Evolutionary conservation across 2,797 vertebrate species (phyloP).

Genomic region (Alcedo atthis): DNA sequence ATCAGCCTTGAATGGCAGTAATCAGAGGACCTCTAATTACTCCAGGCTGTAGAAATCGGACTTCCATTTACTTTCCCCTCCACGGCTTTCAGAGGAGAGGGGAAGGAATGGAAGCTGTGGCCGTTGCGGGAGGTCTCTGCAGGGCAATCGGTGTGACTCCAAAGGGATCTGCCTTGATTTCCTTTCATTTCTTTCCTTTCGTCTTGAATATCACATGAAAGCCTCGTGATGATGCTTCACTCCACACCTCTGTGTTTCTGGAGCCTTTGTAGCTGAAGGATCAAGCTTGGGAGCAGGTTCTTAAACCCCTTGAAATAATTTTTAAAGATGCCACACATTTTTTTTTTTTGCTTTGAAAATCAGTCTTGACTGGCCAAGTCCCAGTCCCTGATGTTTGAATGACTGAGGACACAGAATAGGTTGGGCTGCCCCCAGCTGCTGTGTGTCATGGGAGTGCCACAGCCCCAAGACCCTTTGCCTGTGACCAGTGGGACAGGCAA

Average conservation of each 20-base stretch:
- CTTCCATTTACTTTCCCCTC: not conserved
- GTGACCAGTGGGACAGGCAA: not conserved
- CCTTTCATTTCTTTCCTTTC: not conserved
- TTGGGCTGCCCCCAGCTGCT: fast-evolving
- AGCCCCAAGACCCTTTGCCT: not conserved
- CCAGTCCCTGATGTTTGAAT: fast-evolving
- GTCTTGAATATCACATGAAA: not conserved
- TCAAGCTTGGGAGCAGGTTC: not conserved
- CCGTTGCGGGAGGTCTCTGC: fast-evolving
- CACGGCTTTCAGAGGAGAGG: not conserved
- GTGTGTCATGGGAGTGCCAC: fast-evolving
- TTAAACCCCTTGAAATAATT: not conserved
- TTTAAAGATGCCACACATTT: fast-evolving
- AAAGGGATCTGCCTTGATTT: not conserved
- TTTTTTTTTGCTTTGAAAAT: not conserved
- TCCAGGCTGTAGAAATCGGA: not conserved
- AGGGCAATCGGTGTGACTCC: fast-evolving
- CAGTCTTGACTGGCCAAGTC: fast-evolving
- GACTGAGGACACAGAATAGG: not conserved
- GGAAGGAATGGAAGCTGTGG: not conserved
- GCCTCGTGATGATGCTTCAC: fast-evolving
- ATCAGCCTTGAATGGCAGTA: not conserved
- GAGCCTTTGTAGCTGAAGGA: not conserved
- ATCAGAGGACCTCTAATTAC: not conserved
- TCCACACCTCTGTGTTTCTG: fast-evolving